Conservation (phyloP, 2,113 vertebrate species). For the Gadus macrocephalus region DNA sequence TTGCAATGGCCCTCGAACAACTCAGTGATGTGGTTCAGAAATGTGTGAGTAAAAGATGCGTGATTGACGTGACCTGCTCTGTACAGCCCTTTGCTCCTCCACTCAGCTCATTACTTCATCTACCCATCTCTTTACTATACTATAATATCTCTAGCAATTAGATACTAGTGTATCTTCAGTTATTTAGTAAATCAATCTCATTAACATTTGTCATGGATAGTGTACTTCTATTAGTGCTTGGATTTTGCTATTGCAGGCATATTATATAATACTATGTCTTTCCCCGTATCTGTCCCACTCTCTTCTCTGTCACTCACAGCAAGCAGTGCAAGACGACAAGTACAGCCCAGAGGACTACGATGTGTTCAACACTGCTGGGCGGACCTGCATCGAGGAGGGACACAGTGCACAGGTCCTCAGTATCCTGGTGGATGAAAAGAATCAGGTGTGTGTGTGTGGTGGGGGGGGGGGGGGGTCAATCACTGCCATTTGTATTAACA, state of each 20-base stretch:
- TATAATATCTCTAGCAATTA: too few species aligned
- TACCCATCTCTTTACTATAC: too few species aligned
- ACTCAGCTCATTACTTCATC: background rate
- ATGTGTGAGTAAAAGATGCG: conserved; percentile 81
- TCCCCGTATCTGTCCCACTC: background rate
- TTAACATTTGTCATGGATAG: too few species aligned
- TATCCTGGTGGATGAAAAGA: conserved; percentile 87
- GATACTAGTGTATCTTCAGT: too few species aligned
- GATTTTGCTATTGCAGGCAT: background rate
- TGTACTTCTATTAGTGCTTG: background rate
- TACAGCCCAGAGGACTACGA: conserved; percentile 86
- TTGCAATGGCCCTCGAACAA: conserved; percentile 85
- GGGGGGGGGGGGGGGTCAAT: background rate
- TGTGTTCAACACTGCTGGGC: conserved; percentile 79
- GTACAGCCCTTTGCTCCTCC: background rate
- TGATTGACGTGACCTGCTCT: too few species aligned
- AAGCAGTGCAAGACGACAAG: conserved; percentile 79
- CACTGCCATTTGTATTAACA: too few species aligned
- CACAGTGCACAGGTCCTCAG: conserved; percentile 80
- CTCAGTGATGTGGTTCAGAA: conserved; percentile 86
- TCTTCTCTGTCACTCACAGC: conserved; percentile 62
- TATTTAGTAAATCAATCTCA: too few species aligned
- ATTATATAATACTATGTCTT: background rate
- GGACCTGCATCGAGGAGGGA: conserved; percentile 87
- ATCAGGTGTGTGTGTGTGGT: conserved; percentile 72